A percentile compares a stretch with the other conserved stretches of the same genome.
These are phyloP conservation scores for Sminthopsis crassicaudata DNA, from an alignment of 2,113 vertebrate genomes.

Conservation along the genomic window DNA sequence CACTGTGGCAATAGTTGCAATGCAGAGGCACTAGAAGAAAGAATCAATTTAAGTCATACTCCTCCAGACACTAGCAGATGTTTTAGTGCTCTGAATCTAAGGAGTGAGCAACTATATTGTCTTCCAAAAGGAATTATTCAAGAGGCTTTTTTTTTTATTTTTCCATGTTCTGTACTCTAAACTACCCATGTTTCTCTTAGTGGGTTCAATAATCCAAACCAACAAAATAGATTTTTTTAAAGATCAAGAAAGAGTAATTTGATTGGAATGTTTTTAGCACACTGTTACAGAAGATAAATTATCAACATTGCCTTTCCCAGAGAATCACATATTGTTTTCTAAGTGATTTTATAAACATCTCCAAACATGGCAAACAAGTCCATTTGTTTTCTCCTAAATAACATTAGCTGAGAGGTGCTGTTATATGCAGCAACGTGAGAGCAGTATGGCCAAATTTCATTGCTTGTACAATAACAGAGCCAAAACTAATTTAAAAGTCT, in stretches of 20 bases:
- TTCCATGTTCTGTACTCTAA: conserved; percentile 54
- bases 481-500: conserved; percentile 53
- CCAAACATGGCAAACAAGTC: conserved; percentile 59
- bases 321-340: conserved; percentile 66
- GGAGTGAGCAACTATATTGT: conserved; percentile 21
- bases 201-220: conserved; percentile 57
- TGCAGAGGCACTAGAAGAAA: conserved; percentile 9
- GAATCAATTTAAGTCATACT: conserved; percentile 31
- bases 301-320: conserved; percentile 57
- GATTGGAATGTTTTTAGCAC: conserved; percentile 61
- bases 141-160: neutral
- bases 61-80: conserved; percentile 68
- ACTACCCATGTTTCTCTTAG: conserved; percentile 61
- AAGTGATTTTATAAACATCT: conserved; percentile 62
- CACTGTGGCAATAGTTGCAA: conserved; percentile 59
- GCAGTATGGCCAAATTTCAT: conserved; percentile 7
- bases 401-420: conserved; percentile 62
- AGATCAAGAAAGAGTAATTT: conserved; percentile 65
- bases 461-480: neutral
- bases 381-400: conserved; percentile 58
- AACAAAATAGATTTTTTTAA: conserved; percentile 46
- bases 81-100: conserved; percentile 59
- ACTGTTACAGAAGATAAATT: conserved; percentile 68
- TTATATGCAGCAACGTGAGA: conserved; percentile 22
- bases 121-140: conserved; percentile 50